Conservation (phyloP, 2,113 vertebrate species). For the Pterocles orientalis region DNA sequence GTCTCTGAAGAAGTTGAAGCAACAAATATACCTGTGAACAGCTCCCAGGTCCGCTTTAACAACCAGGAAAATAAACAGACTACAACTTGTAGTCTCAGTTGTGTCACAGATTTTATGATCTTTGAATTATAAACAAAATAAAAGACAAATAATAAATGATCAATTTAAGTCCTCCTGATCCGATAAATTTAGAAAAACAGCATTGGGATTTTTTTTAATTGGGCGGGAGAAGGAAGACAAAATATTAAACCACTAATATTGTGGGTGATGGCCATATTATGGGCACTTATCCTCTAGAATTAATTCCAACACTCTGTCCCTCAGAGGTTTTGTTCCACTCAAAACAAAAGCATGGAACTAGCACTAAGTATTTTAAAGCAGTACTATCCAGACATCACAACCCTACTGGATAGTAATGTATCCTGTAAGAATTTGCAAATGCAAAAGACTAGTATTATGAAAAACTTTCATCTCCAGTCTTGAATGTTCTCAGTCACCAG, state of each 20-base stretch:
- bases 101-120: background rate
- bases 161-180: background rate
- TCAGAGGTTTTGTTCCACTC: background rate
- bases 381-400: background rate
- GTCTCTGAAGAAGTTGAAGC: background rate
- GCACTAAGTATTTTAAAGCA: background rate
- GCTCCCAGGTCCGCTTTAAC: background rate
- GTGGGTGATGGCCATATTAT: background rate
- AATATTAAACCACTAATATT: background rate
- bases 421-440: background rate
- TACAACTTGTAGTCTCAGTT: background rate
- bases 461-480: background rate
- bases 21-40: background rate
- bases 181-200: background rate
- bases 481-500: background rate
- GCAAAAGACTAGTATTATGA: background rate
- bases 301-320: background rate
- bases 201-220: accelerated
- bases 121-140: background rate
- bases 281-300: background rate
- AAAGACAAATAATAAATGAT: background rate
- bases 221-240: background rate
- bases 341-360: background rate
- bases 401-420: background rate
- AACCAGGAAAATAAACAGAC: background rate